Evolutionary conservation across 2,888 invertebrate genomes (phyloP).

Genomic region (Amaurobius ferox): DNA sequence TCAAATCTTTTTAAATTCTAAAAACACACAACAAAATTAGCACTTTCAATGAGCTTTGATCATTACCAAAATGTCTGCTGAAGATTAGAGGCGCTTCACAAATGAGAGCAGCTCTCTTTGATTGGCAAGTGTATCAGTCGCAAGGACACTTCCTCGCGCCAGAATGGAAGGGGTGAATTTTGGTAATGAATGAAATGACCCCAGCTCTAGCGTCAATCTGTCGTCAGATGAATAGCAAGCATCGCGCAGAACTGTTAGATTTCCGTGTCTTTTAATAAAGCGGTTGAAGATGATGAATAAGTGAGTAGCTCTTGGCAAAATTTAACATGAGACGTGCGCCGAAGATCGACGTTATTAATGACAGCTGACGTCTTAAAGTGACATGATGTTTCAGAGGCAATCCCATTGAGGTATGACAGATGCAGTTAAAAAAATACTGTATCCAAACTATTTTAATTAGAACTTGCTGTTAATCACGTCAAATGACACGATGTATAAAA

Average conservation of each 20-base stretch:
- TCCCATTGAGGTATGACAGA: no score
- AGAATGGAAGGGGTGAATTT: neutral
- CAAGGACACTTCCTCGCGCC: slow-evolving; percentile 51
- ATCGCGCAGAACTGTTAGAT: neutral
- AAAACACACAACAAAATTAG: neutral
- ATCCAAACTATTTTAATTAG: no score
- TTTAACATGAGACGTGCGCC: no score
- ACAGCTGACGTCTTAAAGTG: no score
- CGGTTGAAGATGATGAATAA: no score
- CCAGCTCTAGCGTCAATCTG: slow-evolving; percentile 21
- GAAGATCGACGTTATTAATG: no score
- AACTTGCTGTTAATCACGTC: no score
- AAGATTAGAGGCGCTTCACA: neutral
- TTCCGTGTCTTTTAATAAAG: slow-evolving; percentile 5
- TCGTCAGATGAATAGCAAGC: neutral
- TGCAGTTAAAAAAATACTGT: no score
- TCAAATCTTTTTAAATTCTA: neutral
- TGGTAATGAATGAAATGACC: slow-evolving; percentile 18
- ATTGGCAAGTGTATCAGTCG: slow-evolving; percentile 56
- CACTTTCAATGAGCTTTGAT: neutral
- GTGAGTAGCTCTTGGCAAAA: neutral
- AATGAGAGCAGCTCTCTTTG: neutral
- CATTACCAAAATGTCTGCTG: slow-evolving; percentile 8
- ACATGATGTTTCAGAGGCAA: no score
- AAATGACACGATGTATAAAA: no score